These are phyloP conservation scores for Megalops cyprinoides DNA, from an alignment of 2,797 vertebrate genomes.

Conservation along the genomic window DNA sequence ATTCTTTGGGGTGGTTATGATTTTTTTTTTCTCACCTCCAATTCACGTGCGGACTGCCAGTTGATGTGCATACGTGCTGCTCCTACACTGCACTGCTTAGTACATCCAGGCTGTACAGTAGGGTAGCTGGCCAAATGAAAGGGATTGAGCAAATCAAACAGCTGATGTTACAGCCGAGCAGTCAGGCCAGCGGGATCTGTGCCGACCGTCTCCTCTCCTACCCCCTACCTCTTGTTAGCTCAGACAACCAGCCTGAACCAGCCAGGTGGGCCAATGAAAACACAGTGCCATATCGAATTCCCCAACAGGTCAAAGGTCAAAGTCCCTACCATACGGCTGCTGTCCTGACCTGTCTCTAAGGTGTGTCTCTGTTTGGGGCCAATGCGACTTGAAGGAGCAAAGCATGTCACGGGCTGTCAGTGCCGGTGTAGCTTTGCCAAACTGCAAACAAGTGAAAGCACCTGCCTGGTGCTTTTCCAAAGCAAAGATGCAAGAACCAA, in stretches of 20 bases:
- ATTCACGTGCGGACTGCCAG: neutral
- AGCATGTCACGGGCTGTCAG: neutral
- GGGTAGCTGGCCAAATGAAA: constrained; percentile 3
- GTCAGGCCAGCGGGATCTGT: neutral
- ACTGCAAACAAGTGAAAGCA: neutral
- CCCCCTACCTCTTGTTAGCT: constrained; percentile 53
- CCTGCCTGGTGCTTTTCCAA: too few relatives aligned
- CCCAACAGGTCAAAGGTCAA: constrained; percentile 37
- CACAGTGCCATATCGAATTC: constrained; percentile 32
- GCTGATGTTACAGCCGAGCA: neutral
- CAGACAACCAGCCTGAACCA: constrained; percentile 53
- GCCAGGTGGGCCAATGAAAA: neutral
- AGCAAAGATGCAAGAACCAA: neutral
- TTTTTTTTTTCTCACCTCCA: constrained; percentile 1
- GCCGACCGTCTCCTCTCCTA: neutral
- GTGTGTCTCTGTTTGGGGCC: neutral
- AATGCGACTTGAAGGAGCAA: neutral
- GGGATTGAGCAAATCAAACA: neutral
- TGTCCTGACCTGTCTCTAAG: neutral
- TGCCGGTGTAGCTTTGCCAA: neutral
- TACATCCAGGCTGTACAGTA: neutral
- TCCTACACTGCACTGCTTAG: neutral
- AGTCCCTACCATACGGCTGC: constrained; percentile 36
- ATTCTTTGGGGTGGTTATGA: neutral
- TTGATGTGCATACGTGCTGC: neutral